phyloP scores from a whole-genome alignment of 1,140 invertebrate genomes.

The Eupristina koningsbergeri region DNA sequence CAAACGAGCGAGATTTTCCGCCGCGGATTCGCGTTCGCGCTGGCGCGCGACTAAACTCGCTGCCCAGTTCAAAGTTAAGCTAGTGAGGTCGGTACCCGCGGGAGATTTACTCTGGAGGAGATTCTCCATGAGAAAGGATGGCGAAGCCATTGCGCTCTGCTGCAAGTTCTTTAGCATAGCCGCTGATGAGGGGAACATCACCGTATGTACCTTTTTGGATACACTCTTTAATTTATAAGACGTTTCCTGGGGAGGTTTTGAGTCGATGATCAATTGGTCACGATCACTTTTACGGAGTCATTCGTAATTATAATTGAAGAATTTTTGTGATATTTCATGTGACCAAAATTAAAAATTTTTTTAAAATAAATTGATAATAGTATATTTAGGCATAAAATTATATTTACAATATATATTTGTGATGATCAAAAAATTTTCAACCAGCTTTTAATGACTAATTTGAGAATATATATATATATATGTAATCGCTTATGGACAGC shows the following conservation, averaged over 20 bases:
- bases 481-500: too few species aligned
- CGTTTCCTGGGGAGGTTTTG: not conserved
- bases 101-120: constrained; percentile 71
- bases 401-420: too few species aligned
- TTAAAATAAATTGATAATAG: not conserved
- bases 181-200: constrained; percentile 70
- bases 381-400: too few species aligned
- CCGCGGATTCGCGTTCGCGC: constrained; percentile 65
- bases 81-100: constrained; percentile 63
- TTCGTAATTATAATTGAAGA: not conserved
- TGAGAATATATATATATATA: too few species aligned
- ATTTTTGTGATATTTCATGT: not conserved
- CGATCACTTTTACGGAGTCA: not conserved
- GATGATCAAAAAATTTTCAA: too few species aligned
- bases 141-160: constrained; percentile 70
- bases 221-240: not conserved
- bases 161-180: constrained; percentile 72
- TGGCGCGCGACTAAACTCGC: constrained; percentile 67
- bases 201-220: not conserved
- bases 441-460: too few species aligned
- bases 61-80: constrained; percentile 69
- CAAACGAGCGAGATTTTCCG: constrained; percentile 22
- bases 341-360: not conserved
- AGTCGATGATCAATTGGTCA: not conserved
- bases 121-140: constrained; percentile 75